Base-by-base conservation (phyloP, 1,140 invertebrate species). In the Doryteuthis pealeii region DNA sequence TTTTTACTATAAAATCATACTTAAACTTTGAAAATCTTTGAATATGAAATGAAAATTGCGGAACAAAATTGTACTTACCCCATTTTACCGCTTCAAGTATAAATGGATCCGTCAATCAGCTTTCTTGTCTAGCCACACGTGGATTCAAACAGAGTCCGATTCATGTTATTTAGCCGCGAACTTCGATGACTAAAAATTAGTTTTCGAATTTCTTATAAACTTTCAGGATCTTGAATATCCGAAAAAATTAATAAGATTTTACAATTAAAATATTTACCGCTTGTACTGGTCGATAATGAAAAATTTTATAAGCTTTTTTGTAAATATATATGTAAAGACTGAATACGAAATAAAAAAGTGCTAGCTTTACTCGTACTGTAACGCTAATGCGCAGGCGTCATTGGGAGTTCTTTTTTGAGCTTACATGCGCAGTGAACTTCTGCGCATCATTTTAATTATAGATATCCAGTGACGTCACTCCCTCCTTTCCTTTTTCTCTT, bases 71-170 rank as follows among this genome's bases (percentile, higher is more conserved):
- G 35, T 62, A 62, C 54, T 15, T 62, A 62, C 54, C 54, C 54
- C 54, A 62, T 62, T n/a, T 62, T 62, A 62, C 54, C 10, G 26
- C 12, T 62, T 62, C 54, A 28, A 22, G 54, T 62, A 62, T 62
- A 62, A 62, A 62, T 6, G 54, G 18, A 8, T 28, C 54, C 35
- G 3, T 22, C 54, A n/a, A 28, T 22, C 6, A 62, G 54, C 54
- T 28, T 62, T 62, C 54, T 62, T 62, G 54, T 15, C 45, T 62
- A n/a, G 54, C 54, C 54, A 62, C 54, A 62, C 54, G 54, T 62
- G 54, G 54, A 62, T 62, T 62, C 18, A 28, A 62, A 62, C 54
- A 62, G 54, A 62, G 54, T 62, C 26, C 54, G 18, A 22, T 6
- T 62, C 54, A n/a, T 2, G 54, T 62, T n/a, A n/a, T 28, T 8